phyloP scores from a whole-genome alignment of 2,797 vertebrate species.

The Microhierax caerulescens region DNA sequence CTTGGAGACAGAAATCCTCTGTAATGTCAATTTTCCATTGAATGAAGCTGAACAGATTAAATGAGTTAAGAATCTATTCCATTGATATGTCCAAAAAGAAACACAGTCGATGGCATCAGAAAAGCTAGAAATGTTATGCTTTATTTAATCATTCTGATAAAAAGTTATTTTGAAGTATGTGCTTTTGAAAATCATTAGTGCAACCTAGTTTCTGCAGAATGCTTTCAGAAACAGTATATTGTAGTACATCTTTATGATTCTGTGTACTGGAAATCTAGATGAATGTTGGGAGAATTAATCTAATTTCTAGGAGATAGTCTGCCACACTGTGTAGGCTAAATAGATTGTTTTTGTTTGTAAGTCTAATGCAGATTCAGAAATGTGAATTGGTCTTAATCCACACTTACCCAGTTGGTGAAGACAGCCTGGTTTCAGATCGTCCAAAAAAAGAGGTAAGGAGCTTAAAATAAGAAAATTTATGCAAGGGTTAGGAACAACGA shows the following conservation, averaged over 20 bases:
- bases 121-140: background rate
- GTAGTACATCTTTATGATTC: background rate
- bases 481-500: background rate
- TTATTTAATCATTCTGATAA: background rate
- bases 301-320: background rate
- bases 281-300: background rate
- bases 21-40: background rate
- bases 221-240: background rate
- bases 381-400: slow-evolving; percentile 96
- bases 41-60: background rate
- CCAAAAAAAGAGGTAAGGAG: slow-evolving; percentile 90
- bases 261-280: background rate
- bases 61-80: background rate
- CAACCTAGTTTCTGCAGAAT: background rate
- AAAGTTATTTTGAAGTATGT: background rate
- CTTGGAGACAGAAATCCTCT: background rate
- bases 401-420: slow-evolving; percentile 94
- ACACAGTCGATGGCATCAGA: background rate
- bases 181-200: background rate
- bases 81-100: background rate
- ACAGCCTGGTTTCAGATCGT: slow-evolving; percentile 93
- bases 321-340: background rate
- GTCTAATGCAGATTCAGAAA: slow-evolving; percentile 97
- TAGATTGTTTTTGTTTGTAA: slow-evolving; percentile 39
- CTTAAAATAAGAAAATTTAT: background rate